These are phyloP conservation scores for Alviniconcha marisindica DNA, from an alignment of 1,140 invertebrate genomes.

Conservation along the genomic window DNA sequence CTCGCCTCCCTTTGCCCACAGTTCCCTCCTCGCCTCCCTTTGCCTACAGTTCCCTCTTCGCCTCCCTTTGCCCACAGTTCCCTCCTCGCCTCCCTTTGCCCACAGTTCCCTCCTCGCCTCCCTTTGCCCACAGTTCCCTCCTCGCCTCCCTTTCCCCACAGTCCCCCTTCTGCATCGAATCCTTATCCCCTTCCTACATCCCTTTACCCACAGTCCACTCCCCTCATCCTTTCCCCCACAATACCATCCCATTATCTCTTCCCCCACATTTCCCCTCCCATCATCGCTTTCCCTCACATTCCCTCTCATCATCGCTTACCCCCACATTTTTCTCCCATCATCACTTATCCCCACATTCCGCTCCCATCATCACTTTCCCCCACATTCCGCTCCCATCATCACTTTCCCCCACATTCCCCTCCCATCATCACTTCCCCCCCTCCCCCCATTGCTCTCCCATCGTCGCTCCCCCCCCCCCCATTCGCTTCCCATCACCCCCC, in stretches of 20 bases:
- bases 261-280: not conserved
- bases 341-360: not conserved
- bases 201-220: not conserved
- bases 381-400: not conserved
- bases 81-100: no score
- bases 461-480: not conserved
- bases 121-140: not conserved
- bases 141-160: not conserved
- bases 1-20: no score
- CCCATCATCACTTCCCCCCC: not conserved
- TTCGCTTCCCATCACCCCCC: not conserved
- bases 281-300: not conserved
- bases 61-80: not conserved
- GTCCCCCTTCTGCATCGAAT: not conserved
- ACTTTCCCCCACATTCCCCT: not conserved
- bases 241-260: not conserved
- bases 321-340: not conserved
- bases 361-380: not conserved
- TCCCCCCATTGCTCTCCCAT: not conserved
- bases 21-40: slow-evolving; percentile 8
- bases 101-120: no score
- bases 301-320: not conserved
- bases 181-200: not conserved
- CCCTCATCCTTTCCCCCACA: not conserved
- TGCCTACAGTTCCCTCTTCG: not conserved